Conservation (phyloP, 2,113 vertebrate genomes). For the Promerops cafer region DNA sequence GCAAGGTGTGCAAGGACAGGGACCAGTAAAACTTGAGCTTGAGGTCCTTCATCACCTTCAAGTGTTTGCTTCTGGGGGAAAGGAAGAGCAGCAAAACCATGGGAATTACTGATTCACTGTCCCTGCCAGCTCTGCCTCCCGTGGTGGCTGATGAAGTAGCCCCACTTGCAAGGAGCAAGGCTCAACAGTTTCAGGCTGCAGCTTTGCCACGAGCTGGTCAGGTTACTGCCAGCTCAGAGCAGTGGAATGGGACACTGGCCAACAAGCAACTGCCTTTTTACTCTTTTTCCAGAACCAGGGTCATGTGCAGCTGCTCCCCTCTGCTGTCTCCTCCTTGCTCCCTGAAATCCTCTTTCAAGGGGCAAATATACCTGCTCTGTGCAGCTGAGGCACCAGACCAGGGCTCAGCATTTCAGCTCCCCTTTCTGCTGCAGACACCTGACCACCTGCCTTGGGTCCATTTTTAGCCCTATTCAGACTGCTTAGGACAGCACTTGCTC, state of each 20-base stretch:
- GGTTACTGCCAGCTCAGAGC: not conserved
- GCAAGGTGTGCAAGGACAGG: not conserved
- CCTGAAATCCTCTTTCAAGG: not conserved
- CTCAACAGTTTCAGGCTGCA: not conserved
- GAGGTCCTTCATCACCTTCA: not conserved
- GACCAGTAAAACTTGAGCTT: not conserved
- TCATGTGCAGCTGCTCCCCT: not conserved
- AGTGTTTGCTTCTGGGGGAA: not conserved
- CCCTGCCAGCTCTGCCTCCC: not conserved
- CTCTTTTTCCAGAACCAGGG: not conserved
- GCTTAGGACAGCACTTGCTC: not conserved
- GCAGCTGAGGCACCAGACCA: not conserved
- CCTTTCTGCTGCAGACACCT: not conserved
- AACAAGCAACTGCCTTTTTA: not conserved
- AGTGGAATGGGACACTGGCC: not conserved
- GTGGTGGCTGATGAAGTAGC: not conserved
- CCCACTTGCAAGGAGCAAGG: not conserved
- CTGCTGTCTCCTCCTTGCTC: not conserved
- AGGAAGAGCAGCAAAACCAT: not conserved
- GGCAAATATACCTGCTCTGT: not conserved
- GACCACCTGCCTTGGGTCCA: not conserved
- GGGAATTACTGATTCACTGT: not conserved
- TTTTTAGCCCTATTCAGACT: not conserved
- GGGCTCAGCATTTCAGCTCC: not conserved
- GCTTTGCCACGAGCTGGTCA: not conserved